phyloP scores from a whole-genome alignment of 2,888 invertebrate species.

The Heliconius ismenius region DNA sequence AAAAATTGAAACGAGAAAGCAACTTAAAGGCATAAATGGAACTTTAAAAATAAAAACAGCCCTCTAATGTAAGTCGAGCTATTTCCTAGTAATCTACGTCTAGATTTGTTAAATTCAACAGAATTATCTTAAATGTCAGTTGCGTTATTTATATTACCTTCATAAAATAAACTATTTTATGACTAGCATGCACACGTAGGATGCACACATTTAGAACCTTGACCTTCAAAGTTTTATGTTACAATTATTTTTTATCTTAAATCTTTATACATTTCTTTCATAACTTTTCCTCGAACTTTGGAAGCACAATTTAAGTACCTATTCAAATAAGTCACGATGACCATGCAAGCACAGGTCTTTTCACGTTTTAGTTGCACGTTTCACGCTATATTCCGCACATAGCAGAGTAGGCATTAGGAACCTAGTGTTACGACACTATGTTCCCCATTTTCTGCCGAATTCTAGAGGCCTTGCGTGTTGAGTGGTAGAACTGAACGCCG shows the following conservation, averaged over 20 bases:
- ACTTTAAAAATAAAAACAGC: constrained; percentile 5
- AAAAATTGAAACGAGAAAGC: background rate
- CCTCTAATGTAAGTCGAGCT: constrained; percentile 2
- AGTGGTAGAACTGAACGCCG: no score
- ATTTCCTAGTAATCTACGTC: constrained; percentile 23
- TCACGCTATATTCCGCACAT: no score
- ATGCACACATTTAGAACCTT: constrained; percentile 9
- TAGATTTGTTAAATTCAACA: constrained; percentile 19
- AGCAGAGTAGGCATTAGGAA: no score
- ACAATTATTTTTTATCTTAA: background rate
- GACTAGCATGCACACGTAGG: background rate
- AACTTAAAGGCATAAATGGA: background rate
- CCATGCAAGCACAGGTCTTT: background rate
- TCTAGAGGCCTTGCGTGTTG: no score
- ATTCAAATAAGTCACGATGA: background rate
- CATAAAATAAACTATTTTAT: background rate
- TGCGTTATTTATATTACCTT: background rate
- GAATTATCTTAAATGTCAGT: constrained; percentile 20
- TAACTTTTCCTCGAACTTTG: background rate
- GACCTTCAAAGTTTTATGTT: constrained; percentile 8
- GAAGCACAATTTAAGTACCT: background rate
- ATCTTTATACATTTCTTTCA: background rate
- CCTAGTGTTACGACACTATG: no score
- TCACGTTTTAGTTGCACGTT: no score
- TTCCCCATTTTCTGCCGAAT: no score